Evolutionary conservation across 2,888 invertebrate genomes (phyloP).

Genomic region (Byasa hedistus): DNA sequence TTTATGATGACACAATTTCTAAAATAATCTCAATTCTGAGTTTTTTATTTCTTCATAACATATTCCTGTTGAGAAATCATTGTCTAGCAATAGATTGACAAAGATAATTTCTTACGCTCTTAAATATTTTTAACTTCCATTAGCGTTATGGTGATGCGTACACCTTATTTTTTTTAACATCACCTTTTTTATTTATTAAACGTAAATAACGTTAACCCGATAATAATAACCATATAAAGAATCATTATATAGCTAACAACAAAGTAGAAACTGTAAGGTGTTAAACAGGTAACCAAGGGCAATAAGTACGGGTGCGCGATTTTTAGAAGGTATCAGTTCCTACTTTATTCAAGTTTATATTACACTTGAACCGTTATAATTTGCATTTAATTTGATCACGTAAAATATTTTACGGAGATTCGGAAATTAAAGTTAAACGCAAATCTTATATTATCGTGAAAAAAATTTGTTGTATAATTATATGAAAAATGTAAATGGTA

Average conservation of each 20-base stretch:
- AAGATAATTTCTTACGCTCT: too few species aligned
- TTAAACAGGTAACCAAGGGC: constrained; percentile 67
- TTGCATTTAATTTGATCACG: constrained; percentile 18
- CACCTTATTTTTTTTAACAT: too few species aligned
- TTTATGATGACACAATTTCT: too few species aligned
- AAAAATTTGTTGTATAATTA: not conserved
- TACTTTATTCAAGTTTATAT: constrained; percentile 21
- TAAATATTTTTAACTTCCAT: too few species aligned
- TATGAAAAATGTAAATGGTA: too few species aligned
- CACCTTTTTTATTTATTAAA: too few species aligned
- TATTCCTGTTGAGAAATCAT: too few species aligned
- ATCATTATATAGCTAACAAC: constrained; percentile 64
- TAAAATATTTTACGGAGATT: not conserved
- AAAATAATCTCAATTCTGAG: too few species aligned
- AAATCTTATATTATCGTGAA: not conserved
- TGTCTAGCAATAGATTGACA: too few species aligned
- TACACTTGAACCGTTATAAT: not conserved
- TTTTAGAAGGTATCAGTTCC: constrained; percentile 34
- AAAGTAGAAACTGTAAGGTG: constrained; percentile 61
- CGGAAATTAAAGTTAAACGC: not conserved
- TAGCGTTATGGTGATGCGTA: too few species aligned
- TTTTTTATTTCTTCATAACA: too few species aligned
- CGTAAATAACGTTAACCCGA: not conserved
- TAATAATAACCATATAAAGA: constrained; percentile 57
- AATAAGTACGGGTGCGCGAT: constrained; percentile 43